phyloP scores from a whole-genome alignment of 2,888 invertebrate species.

The Sphaeridia pumilis region DNA sequence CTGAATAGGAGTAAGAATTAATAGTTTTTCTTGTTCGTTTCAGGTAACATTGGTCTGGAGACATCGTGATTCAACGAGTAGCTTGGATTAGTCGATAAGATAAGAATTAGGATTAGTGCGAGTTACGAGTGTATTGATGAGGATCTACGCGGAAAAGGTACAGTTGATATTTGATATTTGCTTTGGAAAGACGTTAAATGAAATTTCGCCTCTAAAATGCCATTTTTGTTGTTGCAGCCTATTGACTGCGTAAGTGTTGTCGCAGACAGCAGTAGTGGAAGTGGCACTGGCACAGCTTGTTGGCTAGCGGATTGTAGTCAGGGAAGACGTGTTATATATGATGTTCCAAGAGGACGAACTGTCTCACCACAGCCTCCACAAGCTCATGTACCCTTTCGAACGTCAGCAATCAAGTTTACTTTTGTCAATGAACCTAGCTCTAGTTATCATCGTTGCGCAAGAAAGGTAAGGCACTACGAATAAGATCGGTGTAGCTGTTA shows the following conservation, averaged over 20 bases:
- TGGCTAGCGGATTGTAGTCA: conserved; percentile 34
- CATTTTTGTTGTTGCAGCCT: conserved; percentile 22
- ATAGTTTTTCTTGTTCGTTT: too few relatives aligned
- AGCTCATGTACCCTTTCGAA: conserved; percentile 34
- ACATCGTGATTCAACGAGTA: too few relatives aligned
- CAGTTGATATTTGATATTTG: too few relatives aligned
- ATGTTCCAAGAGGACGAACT: conserved; percentile 32
- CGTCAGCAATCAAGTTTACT: conserved; percentile 34
- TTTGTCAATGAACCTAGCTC: conserved; percentile 31
- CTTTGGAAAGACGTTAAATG: too few relatives aligned
- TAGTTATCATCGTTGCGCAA: conserved; percentile 33
- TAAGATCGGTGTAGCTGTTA: too few relatives aligned
- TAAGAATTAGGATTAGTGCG: too few relatives aligned
- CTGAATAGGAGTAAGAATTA: too few relatives aligned
- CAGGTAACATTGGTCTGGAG: too few relatives aligned
- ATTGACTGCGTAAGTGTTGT: conserved; percentile 35
- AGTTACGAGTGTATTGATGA: too few relatives aligned
- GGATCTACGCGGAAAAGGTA: conserved; percentile 13
- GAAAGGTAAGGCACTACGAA: conserved; percentile 28
- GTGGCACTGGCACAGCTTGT: conserved; percentile 25
- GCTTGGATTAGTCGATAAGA: too few relatives aligned
- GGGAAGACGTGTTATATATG: conserved; percentile 29
- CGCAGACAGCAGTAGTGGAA: conserved; percentile 34
- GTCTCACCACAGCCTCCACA: conserved; percentile 35
- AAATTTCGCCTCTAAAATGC: too few relatives aligned